phyloP scores from a whole-genome alignment of 2,113 vertebrate species.

The Oreochromis spilurus region DNA sequence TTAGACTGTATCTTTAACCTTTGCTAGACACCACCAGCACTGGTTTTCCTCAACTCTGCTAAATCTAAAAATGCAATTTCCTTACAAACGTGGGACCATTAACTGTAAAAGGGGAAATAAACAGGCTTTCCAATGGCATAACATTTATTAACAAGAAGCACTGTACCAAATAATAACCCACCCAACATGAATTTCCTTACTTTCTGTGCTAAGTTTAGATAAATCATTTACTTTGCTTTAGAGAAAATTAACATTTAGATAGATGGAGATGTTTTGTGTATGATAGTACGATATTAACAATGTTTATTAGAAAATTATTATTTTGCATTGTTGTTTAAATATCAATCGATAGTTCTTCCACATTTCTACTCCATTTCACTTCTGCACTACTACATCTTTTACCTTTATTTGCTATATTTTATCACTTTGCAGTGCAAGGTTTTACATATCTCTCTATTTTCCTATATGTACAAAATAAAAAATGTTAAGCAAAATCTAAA shows the following conservation, averaged over 20 bases:
- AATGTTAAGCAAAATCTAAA: fast-evolving
- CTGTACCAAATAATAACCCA: neutral
- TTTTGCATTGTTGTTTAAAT: neutral
- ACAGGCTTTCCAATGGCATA: neutral
- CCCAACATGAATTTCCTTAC: neutral
- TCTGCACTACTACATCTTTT: neutral
- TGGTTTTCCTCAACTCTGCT: neutral
- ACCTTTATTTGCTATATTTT: neutral
- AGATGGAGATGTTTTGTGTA: fast-evolving
- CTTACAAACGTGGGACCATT: neutral
- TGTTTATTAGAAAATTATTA: fast-evolving
- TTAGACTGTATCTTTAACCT: neutral
- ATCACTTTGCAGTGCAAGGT: neutral
- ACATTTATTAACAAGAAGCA: neutral
- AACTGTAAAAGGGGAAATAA: neutral
- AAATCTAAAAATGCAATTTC: neutral
- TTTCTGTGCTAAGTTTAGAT: neutral
- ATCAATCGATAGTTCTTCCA: neutral
- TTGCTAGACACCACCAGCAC: neutral
- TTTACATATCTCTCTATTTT: neutral
- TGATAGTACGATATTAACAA: neutral
- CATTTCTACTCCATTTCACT: neutral
- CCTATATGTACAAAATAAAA: neutral
- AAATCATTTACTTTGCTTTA: neutral
- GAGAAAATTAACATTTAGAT: neutral